Evolutionary conservation across 2,113 vertebrate genomes (phyloP).

Genomic region (Gymnobelideus leadbeateri): DNA sequence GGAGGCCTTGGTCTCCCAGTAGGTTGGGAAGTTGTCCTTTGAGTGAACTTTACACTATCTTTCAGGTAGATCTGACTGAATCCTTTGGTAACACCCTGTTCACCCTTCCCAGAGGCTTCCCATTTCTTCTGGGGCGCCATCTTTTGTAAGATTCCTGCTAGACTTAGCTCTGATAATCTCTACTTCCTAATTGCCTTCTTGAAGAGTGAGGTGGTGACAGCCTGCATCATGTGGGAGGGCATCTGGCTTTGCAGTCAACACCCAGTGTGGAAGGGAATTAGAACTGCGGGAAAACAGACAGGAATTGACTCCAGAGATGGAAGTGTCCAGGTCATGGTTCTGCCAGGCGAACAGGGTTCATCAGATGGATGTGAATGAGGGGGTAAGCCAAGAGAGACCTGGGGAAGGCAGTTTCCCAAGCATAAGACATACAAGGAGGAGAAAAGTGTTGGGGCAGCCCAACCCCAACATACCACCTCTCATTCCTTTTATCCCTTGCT

Average conservation of each 20-base stretch:
- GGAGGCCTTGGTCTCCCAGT: background rate
- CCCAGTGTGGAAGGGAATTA: background rate
- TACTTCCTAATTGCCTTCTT: conserved; percentile 11
- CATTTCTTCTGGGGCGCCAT: conserved; percentile 17
- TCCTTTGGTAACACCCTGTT: background rate
- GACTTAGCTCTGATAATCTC: conserved; percentile 38
- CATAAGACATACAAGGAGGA: background rate
- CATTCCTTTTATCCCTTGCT: conserved; percentile 25
- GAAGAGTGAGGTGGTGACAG: conserved; percentile 2
- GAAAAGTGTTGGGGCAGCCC: conserved; percentile 12
- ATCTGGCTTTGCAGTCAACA: background rate
- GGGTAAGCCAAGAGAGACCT: background rate
- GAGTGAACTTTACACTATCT: conserved; percentile 5
- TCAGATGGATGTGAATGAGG: background rate
- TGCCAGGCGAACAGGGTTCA: background rate
- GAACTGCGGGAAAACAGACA: background rate
- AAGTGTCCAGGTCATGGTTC: background rate
- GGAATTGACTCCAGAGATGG: background rate
- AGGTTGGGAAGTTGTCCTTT: background rate
- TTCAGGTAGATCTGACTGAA: background rate
- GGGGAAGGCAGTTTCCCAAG: background rate
- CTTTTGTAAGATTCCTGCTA: conserved; percentile 25
- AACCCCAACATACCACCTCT: conserved; percentile 20
- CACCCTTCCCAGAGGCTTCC: background rate
- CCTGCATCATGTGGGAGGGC: background rate